Percentiles rank a stretch among this genome's conserved stretches.
phyloP scores from a whole-genome alignment of 2,888 invertebrate genomes.

The Dichetophora obliterata region DNA sequence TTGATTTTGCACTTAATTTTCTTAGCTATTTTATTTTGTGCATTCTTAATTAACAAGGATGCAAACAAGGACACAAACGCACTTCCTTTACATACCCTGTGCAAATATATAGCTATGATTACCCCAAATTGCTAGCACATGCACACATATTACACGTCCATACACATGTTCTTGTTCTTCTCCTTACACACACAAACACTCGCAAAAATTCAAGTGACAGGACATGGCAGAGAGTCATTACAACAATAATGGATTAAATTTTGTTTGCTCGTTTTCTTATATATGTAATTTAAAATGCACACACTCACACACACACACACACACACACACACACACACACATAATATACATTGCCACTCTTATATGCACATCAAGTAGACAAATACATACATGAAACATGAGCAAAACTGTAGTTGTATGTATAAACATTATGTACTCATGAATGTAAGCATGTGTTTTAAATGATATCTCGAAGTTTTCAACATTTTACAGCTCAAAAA shows the following conservation, averaged over 20 bases:
- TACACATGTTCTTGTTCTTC: neutral
- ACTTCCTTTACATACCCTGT: slow-evolving; percentile 16
- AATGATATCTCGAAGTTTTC: too few relatives aligned
- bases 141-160: neutral
- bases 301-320: slow-evolving; percentile 22
- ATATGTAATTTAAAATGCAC: neutral
- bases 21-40: slow-evolving; percentile 9
- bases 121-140: slow-evolving; percentile 42
- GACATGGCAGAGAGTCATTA: slow-evolving; percentile 24
- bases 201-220: neutral
- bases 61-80: neutral
- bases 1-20: slow-evolving; percentile 29
- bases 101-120: slow-evolving; percentile 43
- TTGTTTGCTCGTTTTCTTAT: slow-evolving; percentile 19
- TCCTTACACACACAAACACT: neutral
- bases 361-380: neutral
- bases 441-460: too few relatives aligned
- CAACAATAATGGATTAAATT: slow-evolving; percentile 58
- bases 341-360: neutral
- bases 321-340: slow-evolving; percentile 24
- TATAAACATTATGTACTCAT: neutral
- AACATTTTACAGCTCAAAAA: too few relatives aligned
- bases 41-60: slow-evolving; percentile 43
- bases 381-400: neutral
- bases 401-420: neutral